Evolutionary conservation across 1,140 invertebrate genomes (phyloP), one percentile per base, ranked within the genome.

Genomic region (Penaeus chinensis): DNA sequence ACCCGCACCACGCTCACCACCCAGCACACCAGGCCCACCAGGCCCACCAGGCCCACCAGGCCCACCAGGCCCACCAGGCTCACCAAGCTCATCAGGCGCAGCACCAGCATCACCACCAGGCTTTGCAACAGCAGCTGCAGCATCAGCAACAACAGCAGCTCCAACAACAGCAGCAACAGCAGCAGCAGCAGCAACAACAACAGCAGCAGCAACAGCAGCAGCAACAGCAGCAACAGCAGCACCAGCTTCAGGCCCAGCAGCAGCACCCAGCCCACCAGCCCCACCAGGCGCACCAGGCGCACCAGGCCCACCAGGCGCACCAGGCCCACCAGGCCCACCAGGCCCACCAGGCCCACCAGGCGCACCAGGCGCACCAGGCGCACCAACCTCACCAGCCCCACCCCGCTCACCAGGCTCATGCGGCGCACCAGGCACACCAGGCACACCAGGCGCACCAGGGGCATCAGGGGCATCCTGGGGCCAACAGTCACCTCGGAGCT

Each of bases 1-100:
- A 84, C 65, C 77, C 88, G 82, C 80, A 88, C 89, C 80, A 90
- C 74, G 79, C 89, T 54, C 76, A 88, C 80, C 85, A 87, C 85
- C 85, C 80, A 1, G 61, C 79, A 60, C 80, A 82, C 80, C 83
- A 69, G 54, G 27, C 85, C 65, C 85, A 86, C 85, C 32, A 32
- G 32, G 32, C 32, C 32, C 32, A 32, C 32, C 32, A 32, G 2
- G 32, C 32, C 32, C 32, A 32, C 32, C 42, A 71, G 63, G 78
- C 85, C 79, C 79, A 85, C 83, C 83, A 85, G 61, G 60, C 83
- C 20, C 83, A 85, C 32, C 81, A 83, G 42, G 63, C 63, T 37
- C 84, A 85, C 74, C 84, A 85, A 13, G 47, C 47, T 77, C 84
- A 85, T 74, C 76, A 79, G 37, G 77, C 84, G 20, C 84, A 79